Conservation (phyloP, 2,888 invertebrate genomes). For the Dynastes hyllus region DNA sequence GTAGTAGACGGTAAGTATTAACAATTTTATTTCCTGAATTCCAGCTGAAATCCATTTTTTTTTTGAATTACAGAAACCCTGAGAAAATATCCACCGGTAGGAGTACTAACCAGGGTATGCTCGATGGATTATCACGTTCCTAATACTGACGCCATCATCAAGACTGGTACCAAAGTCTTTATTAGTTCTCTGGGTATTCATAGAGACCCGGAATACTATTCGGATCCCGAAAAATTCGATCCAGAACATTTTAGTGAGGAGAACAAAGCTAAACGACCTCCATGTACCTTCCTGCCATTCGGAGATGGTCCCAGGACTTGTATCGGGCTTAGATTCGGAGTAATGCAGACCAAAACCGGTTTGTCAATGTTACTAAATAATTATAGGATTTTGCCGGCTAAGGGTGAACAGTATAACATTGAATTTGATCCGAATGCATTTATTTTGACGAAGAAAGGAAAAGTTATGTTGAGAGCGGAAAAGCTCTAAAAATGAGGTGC, state of each 20-base stretch:
- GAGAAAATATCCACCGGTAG: constrained; percentile 23
- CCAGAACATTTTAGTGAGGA: constrained; percentile 27
- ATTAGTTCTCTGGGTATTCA: constrained; percentile 20
- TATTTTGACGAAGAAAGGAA: constrained; percentile 18
- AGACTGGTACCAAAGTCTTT: constrained; percentile 21
- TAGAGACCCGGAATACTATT: constrained; percentile 17
- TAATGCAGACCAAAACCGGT: constrained; percentile 32
- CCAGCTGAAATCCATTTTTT: background rate
- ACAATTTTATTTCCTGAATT: no score
- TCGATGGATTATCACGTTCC: constrained; percentile 14
- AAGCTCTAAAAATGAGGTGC: background rate
- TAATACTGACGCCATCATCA: background rate
- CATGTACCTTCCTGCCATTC: constrained; percentile 12
- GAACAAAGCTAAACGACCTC: constrained; percentile 6
- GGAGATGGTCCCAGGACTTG: constrained; percentile 26
- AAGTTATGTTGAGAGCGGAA: constrained; percentile 19
- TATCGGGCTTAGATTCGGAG: constrained; percentile 27
- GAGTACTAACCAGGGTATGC: background rate
- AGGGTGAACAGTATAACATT: constrained; percentile 3
- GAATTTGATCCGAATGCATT: constrained; percentile 9
- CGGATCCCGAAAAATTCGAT: constrained; percentile 18
- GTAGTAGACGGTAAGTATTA: constrained; percentile 17
- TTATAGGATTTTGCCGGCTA: background rate
- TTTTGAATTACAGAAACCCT: constrained; percentile 18
- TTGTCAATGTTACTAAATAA: constrained; percentile 19